Percentiles rank a stretch among this genome's conserved stretches.
phyloP scores from a whole-genome alignment of 2,797 vertebrate species.

The Phataginus tricuspis region DNA sequence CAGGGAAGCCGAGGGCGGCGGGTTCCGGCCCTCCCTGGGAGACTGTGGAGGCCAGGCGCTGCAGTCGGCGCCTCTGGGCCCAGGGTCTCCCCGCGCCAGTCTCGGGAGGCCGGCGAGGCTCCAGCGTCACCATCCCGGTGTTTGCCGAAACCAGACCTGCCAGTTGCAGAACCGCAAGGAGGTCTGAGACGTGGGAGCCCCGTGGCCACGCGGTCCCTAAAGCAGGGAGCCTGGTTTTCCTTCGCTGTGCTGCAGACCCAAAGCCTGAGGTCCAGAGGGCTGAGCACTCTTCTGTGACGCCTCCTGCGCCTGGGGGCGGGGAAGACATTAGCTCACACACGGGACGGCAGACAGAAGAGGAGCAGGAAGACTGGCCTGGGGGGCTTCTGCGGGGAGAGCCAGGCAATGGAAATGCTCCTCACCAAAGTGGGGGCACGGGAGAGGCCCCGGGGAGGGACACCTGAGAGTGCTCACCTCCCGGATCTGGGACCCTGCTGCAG shows the following conservation, averaged over 20 bases:
- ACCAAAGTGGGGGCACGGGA: not conserved
- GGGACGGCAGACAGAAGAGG: no score
- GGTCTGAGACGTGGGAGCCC: not conserved
- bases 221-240: not conserved
- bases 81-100: not conserved
- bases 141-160: not conserved
- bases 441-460: not conserved
- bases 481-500: not conserved
- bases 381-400: not conserved
- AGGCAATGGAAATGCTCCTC: not conserved
- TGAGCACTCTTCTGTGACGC: not conserved
- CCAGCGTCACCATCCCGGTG: accelerated
- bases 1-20: not conserved
- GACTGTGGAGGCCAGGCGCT: no score
- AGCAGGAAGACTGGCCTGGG: no score
- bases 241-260: not conserved
- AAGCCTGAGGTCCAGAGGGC: not conserved
- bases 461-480: not conserved
- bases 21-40: accelerated
- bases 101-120: no score
- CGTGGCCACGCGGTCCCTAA: not conserved
- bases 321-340: not conserved
- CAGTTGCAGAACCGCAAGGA: not conserved
- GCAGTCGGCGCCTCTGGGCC: not conserved
- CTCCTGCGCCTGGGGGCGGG: not conserved